Evolutionary conservation across 2,797 vertebrate species (phyloP).

Genomic region (Spinus pinus): DNA sequence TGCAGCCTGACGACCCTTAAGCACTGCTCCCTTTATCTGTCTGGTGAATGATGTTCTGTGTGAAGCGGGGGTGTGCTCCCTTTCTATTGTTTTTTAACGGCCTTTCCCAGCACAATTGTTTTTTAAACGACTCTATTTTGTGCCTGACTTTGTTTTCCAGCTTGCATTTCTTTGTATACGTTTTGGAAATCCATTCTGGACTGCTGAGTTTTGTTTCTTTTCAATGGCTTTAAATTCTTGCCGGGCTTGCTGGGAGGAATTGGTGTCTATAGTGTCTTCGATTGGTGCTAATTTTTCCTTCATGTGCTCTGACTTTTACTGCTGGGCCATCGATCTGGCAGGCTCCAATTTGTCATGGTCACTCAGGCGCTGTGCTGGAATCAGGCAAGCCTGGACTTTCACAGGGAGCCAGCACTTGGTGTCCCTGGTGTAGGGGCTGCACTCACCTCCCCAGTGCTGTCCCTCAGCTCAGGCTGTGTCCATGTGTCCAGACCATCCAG

Average conservation of each 20-base stretch:
- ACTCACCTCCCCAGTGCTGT: rapidly evolving
- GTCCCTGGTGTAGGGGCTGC: neutral
- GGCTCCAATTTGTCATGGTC: conserved; percentile 66
- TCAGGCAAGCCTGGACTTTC: neutral
- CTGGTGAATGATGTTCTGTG: neutral
- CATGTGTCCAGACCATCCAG: rapidly evolving
- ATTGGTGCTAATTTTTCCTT: conserved; percentile 75
- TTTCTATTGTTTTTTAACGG: conserved; percentile 36
- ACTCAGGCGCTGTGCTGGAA: conserved; percentile 35
- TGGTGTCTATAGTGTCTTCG: conserved; percentile 72
- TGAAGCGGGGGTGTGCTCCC: neutral
- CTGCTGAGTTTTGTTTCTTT: conserved; percentile 73
- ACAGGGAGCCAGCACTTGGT: rapidly evolving
- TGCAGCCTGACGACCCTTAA: neutral
- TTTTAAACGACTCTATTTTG: conserved; percentile 66
- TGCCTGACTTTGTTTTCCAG: conserved; percentile 53
- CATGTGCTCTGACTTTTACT: conserved; percentile 72
- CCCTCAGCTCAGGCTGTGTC: neutral
- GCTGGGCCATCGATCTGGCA: conserved; percentile 61
- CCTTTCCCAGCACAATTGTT: conserved; percentile 60
- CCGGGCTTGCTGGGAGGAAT: conserved; percentile 66
- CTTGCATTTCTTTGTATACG: conserved; percentile 68
- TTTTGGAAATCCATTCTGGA: conserved; percentile 69
- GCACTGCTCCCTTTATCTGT: conserved; percentile 15
- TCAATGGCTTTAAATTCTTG: conserved; percentile 70